phyloP scores from a whole-genome alignment of 2,797 vertebrate species.

The Okamejei kenojei region DNA sequence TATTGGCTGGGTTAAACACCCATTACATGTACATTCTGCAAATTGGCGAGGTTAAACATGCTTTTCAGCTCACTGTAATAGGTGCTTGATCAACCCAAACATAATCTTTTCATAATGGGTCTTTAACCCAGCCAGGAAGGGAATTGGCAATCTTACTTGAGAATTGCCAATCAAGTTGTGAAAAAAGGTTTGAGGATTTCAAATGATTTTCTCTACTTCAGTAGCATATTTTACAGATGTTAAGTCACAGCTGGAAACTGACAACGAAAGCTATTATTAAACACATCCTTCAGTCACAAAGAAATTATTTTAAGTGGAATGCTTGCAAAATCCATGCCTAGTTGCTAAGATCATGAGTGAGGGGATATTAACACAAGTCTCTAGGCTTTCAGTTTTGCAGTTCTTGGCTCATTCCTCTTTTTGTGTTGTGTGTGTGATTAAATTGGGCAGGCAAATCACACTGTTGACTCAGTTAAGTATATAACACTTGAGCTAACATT shows the following conservation, averaged over 20 bases:
- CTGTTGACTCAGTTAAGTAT: conserved; percentile 36
- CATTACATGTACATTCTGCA: neutral
- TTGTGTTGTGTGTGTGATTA: conserved; percentile 6
- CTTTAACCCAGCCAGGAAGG: neutral
- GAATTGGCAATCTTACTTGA: neutral
- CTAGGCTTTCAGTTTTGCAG: conserved; percentile 19
- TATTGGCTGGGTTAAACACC: neutral
- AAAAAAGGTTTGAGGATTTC: neutral
- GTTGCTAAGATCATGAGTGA: conserved; percentile 18
- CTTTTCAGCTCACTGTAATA: neutral
- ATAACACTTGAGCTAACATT: conserved; percentile 26
- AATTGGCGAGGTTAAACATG: neutral
- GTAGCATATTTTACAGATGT: conserved; percentile 27
- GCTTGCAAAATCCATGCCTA: neutral
- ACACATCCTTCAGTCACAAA: neutral
- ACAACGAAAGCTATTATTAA: conserved; percentile 33
- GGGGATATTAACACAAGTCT: conserved; percentile 39
- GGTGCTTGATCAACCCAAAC: neutral
- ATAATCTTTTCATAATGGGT: neutral
- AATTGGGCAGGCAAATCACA: conserved; percentile 24
- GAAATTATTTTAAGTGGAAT: conserved; percentile 16
- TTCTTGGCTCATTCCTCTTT: conserved; percentile 24
- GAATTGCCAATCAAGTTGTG: neutral
- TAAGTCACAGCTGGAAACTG: neutral
- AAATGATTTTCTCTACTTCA: neutral